Evolutionary conservation across 2,797 vertebrate genomes (phyloP).

Genomic region (Sebastes alutus): DNA sequence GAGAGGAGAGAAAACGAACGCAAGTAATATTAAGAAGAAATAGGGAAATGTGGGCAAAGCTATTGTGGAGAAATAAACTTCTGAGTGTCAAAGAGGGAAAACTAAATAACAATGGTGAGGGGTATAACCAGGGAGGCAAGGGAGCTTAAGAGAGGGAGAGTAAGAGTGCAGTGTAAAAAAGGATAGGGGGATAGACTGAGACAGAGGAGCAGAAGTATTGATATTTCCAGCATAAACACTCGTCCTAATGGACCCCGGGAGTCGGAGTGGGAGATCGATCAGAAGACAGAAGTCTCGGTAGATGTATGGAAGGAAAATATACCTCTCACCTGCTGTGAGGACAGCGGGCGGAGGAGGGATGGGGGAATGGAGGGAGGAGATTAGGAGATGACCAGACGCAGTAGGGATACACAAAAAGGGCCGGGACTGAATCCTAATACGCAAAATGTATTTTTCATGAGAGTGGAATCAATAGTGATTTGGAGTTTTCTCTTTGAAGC

Average conservation of each 20-base stretch:
- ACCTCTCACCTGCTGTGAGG: conserved; percentile 66
- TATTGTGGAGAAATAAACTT: conserved; percentile 43
- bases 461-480: conserved; percentile 75
- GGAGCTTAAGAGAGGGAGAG: conserved; percentile 13
- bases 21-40: conserved; percentile 38
- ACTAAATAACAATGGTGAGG: conserved; percentile 33
- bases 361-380: conserved; percentile 40
- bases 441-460: conserved; percentile 79
- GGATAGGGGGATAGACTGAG: conserved; percentile 9
- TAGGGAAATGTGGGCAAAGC: conserved; percentile 22
- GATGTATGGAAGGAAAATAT: conserved; percentile 72
- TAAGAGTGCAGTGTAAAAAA: conserved; percentile 27
- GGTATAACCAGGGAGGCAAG: conserved; percentile 18
- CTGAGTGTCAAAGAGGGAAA: conserved; percentile 31
- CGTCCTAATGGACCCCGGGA: conserved; percentile 67
- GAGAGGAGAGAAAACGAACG: conserved; percentile 46
- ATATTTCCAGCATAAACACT: conserved; percentile 75
- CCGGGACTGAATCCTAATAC: conserved; percentile 64
- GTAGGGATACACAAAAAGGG: conserved; percentile 46
- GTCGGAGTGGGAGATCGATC: conserved; percentile 58
- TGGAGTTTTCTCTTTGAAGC: conserved; percentile 66
- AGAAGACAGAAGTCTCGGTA: conserved; percentile 59
- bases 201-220: conserved; percentile 52
- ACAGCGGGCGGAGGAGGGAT: background rate
- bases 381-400: conserved; percentile 48